Conservation (phyloP, 2,113 vertebrate genomes). For the Agapornis roseicollis region DNA sequence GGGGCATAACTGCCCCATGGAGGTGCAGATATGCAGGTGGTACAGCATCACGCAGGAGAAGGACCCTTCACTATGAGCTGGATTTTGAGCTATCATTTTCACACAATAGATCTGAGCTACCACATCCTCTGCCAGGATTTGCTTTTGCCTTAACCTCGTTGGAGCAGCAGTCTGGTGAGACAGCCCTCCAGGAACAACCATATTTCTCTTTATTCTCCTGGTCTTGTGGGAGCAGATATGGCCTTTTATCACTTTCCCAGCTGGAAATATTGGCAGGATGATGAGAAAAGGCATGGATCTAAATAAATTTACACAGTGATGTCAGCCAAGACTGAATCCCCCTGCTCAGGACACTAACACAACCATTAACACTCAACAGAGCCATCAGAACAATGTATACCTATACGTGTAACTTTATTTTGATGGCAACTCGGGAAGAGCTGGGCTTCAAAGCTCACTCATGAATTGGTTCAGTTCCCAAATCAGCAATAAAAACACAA, state of each 20-base stretch:
- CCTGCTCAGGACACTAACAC: background rate
- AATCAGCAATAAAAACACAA: background rate
- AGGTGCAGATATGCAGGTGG: background rate
- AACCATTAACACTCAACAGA: background rate
- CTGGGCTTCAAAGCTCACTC: background rate
- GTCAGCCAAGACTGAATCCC: background rate
- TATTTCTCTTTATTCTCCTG: background rate
- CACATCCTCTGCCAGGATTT: background rate
- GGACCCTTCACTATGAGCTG: background rate
- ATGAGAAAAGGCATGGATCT: background rate
- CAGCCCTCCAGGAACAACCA: background rate
- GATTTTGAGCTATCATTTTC: background rate
- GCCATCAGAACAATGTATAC: background rate
- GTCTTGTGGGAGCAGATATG: background rate
- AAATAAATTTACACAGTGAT: background rate
- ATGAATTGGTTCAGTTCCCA: background rate
- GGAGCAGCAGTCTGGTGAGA: background rate
- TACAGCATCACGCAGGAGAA: background rate
- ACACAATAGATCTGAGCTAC: background rate
- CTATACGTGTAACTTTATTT: fast-evolving
- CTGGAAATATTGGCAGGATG: background rate
- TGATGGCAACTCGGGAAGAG: background rate
- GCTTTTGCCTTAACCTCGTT: background rate
- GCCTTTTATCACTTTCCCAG: background rate
- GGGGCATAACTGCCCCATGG: background rate